These are phyloP conservation scores for Apamea anceps DNA, from an alignment of 2,888 invertebrate genomes.

Conservation along the genomic window DNA sequence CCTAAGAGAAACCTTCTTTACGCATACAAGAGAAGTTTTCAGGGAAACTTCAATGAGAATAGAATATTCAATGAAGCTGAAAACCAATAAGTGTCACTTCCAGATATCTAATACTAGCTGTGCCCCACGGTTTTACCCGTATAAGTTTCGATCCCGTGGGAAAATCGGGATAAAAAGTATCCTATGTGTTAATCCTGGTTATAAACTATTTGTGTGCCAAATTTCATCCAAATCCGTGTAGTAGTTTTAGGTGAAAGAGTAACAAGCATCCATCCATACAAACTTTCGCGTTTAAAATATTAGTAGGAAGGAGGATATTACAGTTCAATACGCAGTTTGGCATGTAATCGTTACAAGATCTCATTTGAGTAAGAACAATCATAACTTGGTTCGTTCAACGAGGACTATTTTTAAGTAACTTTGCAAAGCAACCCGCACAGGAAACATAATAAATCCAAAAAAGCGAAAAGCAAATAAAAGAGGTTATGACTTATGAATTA, in stretches of 20 bases:
- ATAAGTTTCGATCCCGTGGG: too few relatives aligned
- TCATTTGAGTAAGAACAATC: conserved; percentile 30
- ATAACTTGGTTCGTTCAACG: conserved; percentile 3
- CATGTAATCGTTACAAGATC: background rate
- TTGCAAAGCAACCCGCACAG: conserved; percentile 50
- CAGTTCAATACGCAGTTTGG: background rate
- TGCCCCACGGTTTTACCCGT: too few relatives aligned
- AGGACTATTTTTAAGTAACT: conserved; percentile 54
- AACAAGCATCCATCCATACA: too few relatives aligned
- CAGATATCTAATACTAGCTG: background rate
- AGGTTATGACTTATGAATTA: conserved; percentile 66
- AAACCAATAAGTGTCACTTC: background rate
- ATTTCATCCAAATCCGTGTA: too few relatives aligned
- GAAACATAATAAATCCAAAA: conserved; percentile 69
- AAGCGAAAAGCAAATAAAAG: conserved; percentile 67
- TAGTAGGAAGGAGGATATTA: background rate
- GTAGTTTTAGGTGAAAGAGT: too few relatives aligned
- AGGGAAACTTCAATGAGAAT: background rate
- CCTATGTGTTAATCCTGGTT: too few relatives aligned
- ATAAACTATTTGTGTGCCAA: too few relatives aligned
- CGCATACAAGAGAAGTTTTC: background rate
- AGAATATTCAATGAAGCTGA: background rate
- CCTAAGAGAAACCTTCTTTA: background rate
- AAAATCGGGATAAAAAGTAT: too few relatives aligned
- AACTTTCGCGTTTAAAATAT: too few relatives aligned